Base-by-base conservation (phyloP, 53 echinoderm and acorn worm genomes). In the Actinopyga echinites region DNA sequence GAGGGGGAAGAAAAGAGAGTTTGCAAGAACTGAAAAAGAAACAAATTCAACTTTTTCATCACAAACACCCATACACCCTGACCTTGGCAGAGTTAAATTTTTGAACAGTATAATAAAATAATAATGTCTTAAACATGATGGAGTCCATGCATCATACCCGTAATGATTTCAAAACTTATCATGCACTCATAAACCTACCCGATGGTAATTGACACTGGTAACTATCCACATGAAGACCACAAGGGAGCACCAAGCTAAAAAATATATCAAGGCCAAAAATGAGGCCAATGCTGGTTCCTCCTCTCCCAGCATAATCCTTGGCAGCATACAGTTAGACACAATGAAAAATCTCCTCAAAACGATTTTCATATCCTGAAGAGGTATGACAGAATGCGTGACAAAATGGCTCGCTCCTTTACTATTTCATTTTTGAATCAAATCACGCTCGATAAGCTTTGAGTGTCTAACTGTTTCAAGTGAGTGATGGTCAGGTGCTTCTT, bases 221-320 rank as follows among this genome's bases (percentile, higher is more conserved):
- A 89, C 90, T 24, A 95, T 95, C 95, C 95, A 95, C 56, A 95
- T 62, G 60, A 91, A 90, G 6, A 91, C 86, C 15, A 95, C 75
- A 7, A 91, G 82, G 0, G 93, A 91, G 83, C 84, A 91, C 86
- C 93, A 95, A 30, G 89, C 93, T 22, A 95, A 84, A 17, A 91
- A 64, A 58, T 95, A 95, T 1, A 88, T 87, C 67, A 95, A 65
- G 30, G 89, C 78, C 78, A 92, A 63, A 11, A 95, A 79, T 45
- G 89, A 86, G 60, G 62, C 81, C 30, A 79, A 54, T 10, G 52
- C 78, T 19, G 78, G 78, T 29, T 78, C 78, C 11, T 78, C 78
- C 15, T 78, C 78, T 32, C 78, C 54, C 11, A 71, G 71, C 71
- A 71, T 71, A 13, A 71, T 71, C 22, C 22, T n/a, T 33, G 71